phyloP scores from a whole-genome alignment of 2,888 invertebrate genomes.

The Epinotia bilunana region DNA sequence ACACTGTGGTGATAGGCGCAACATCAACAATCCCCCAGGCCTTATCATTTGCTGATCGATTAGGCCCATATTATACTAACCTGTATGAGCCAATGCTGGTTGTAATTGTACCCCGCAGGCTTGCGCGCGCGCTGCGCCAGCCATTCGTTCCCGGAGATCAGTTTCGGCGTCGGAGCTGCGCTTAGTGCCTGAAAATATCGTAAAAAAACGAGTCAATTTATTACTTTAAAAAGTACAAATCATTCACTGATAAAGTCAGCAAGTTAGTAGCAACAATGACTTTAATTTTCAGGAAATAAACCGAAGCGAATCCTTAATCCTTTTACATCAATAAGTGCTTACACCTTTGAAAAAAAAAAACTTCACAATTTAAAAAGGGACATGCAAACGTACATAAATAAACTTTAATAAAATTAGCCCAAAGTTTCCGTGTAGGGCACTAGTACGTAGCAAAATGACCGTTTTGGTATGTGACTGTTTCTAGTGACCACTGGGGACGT shows the following conservation, averaged over 20 bases:
- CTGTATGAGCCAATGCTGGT: slow-evolving; percentile 96
- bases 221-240: too few relatives aligned
- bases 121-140: slow-evolving; percentile 87
- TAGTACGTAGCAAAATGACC: not conserved
- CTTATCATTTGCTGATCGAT: too few relatives aligned
- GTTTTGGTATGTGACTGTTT: not conserved
- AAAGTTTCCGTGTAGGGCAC: not conserved
- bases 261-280: too few relatives aligned
- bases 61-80: slow-evolving; percentile 62
- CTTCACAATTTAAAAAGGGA: too few relatives aligned
- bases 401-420: not conserved
- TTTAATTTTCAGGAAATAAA: too few relatives aligned
- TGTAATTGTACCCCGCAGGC: slow-evolving; percentile 87
- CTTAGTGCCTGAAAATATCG: slow-evolving; percentile 83
- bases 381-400: not conserved
- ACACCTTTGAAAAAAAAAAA: too few relatives aligned
- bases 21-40: not conserved
- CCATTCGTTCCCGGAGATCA: slow-evolving; percentile 89
- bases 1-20: not conserved
- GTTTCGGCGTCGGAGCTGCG: slow-evolving; percentile 90
- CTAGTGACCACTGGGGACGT: not conserved
- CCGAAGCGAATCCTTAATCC: too few relatives aligned
- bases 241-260: too few relatives aligned
- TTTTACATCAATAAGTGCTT: too few relatives aligned
- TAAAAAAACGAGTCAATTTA: not conserved